Base-by-base conservation (phyloP, 1,140 invertebrate species). In the Drosophila ohnishii region DNA sequence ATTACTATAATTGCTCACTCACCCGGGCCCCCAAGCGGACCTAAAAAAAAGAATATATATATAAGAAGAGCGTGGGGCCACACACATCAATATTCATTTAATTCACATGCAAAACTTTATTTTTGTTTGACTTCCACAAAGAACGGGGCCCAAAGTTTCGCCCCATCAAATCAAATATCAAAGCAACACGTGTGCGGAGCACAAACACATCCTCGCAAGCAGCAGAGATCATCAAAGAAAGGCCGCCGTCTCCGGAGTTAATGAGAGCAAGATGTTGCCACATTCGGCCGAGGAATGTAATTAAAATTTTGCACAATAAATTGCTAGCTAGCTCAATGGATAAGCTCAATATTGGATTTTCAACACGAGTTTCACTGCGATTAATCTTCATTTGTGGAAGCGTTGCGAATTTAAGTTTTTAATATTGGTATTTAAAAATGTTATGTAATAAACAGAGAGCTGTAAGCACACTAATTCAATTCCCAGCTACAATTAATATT, bases 1-100 rank as follows among this genome's bases (percentile, higher is more conserved):
- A 88, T 87, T 83, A 87, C 75, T 83, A 83, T 87, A 83, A 87
- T 87, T 87, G 83, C 79, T 75, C 65, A 75, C 70, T 82, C 63
- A 53, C 59, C 60, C 59, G 51, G 34, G 16, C 42, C 57, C 51
- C 30, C 66, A 14, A 14, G 32, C 25, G 35, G 4, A 37, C 8
- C n/a, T 28, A 16, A 16, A 13, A 3, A 14, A 32, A 40, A n/a
- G 5, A 22, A 39, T 13, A 32, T 1, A 22, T 22, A 22, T 28
- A 28, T 28, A 28, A 39, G 7, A 32, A 5, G 11, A 6, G 3
- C 7, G 5, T n/a, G 32, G 34, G 59, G 39, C 9, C 51, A 42
- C 55, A 55, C 35, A 40, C 64, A 71, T 77, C 63, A 84, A 84
- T 83, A 83, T 73, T 79, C 75, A 78, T 82, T 75, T 67, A 74